These are phyloP conservation scores for Ophonus ardosiacus DNA, from an alignment of 2,888 invertebrate genomes.

Conservation along the genomic window DNA sequence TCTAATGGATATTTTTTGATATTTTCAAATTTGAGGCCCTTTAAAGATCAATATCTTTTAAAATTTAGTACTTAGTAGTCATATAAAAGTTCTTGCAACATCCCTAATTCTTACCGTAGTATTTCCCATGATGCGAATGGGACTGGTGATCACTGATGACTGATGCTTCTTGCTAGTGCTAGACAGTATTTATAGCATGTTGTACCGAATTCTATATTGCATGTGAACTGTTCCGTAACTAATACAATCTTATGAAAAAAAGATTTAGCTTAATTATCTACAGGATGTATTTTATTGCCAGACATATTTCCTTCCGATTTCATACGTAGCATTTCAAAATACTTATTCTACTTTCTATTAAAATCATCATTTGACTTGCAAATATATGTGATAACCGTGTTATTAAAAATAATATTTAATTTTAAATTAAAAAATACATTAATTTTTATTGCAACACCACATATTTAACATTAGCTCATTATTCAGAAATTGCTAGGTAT, in stretches of 20 bases:
- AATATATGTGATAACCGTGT: neutral
- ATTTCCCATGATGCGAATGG: conserved; percentile 27
- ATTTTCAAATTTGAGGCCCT: no score
- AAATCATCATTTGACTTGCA: conserved; percentile 24
- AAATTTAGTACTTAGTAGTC: no score
- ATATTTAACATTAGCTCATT: no score
- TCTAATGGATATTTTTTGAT: no score
- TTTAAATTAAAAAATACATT: neutral
- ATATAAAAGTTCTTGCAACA: no score
- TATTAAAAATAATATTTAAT: conserved; percentile 5
- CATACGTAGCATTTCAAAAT: conserved; percentile 3
- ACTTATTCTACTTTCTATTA: conserved; percentile 34
- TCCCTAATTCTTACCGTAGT: conserved; percentile 1
- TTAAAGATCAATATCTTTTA: no score
- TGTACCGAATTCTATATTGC: conserved; percentile 18
- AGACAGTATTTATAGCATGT: conserved; percentile 14
- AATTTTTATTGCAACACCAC: no score
- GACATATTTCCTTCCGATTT: conserved; percentile 38
- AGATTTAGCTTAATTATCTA: conserved; percentile 29
- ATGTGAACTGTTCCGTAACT: conserved; percentile 39
- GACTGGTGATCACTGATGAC: conserved; percentile 31
- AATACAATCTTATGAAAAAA: conserved; percentile 25
- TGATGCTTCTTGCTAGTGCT: neutral
- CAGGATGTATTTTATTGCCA: conserved; percentile 33
- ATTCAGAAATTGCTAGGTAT: no score